These are phyloP conservation scores for Halictus rubicundus DNA, from an alignment of 1,140 invertebrate species.

Conservation along the genomic window DNA sequence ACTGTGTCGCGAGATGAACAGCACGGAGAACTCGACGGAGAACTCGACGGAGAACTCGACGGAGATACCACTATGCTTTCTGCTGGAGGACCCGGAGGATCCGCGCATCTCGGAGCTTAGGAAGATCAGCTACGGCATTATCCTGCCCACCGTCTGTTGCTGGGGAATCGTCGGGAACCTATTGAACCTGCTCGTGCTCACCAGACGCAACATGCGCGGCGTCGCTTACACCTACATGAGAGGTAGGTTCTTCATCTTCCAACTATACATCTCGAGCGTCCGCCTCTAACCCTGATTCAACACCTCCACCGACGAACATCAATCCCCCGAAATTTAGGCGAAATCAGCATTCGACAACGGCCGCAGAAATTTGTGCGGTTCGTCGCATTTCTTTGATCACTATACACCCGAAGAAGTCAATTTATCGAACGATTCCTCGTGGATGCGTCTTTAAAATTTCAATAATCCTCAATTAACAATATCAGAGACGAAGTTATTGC, in stretches of 20 bases:
- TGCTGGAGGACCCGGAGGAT: slow-evolving; percentile 79
- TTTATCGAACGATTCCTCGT: too few relatives aligned
- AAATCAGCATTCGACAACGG: too few relatives aligned
- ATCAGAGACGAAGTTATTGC: too few relatives aligned
- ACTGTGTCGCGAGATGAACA: slow-evolving; percentile 58
- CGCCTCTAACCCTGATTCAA: too few relatives aligned
- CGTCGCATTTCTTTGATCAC: too few relatives aligned
- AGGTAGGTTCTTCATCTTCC: slow-evolving; percentile 78
- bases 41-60: slow-evolving; percentile 64
- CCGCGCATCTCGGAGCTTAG: slow-evolving; percentile 83
- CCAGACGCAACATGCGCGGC: slow-evolving; percentile 87
- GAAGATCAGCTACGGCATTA: slow-evolving; percentile 86
- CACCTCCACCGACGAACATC: too few relatives aligned
- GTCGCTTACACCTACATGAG: slow-evolving; percentile 90
- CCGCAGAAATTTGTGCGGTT: too few relatives aligned
- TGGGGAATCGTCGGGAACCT: slow-evolving; percentile 88
- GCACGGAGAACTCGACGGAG: slow-evolving; percentile 63
- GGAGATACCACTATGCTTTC: slow-evolving; percentile 62
- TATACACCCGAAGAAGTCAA: too few relatives aligned
- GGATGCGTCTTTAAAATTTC: too few relatives aligned
- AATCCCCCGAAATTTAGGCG: too few relatives aligned
- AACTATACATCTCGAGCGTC: background rate
- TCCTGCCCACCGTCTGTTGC: slow-evolving; percentile 86
- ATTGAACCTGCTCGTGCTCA: slow-evolving; percentile 87
- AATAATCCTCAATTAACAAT: too few relatives aligned